Evolutionary conservation across 2,888 invertebrate species (phyloP).

Genomic region (Cecidostiba fungosa): DNA sequence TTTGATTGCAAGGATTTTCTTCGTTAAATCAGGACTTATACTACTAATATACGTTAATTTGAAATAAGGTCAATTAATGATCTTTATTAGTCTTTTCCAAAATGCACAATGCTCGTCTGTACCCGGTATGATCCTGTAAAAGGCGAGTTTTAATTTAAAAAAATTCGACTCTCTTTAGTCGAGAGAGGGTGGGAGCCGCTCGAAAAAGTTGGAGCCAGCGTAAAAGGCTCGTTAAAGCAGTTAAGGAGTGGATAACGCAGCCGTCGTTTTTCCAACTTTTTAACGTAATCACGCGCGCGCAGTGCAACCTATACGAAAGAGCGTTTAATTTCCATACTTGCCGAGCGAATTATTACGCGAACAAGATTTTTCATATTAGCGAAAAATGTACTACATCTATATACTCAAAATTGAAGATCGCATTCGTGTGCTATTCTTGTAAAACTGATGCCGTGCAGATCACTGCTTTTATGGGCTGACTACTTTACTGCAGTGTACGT

Average conservation of each 20-base stretch:
- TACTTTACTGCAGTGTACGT: slow-evolving; percentile 2
- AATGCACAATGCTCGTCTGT: no score
- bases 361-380: neutral
- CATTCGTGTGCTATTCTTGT: no score
- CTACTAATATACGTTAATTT: no score
- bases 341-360: neutral
- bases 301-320: neutral
- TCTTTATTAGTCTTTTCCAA: no score
- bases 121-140: no score
- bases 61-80: no score
- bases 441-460: no score
- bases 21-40: neutral
- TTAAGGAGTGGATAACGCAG: neutral
- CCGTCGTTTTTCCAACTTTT: slow-evolving; percentile 28
- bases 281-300: neutral
- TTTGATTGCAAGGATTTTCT: neutral
- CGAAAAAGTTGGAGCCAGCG: slow-evolving; percentile 9
- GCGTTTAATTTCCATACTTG: slow-evolving; percentile 45
- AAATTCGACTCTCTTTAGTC: slow-evolving; percentile 16
- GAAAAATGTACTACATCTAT: no score
- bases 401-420: no score
- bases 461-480: neutral
- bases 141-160: slow-evolving; percentile 30
- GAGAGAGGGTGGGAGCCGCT: no score
- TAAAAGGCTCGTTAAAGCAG: slow-evolving; percentile 9